These are phyloP conservation scores for Vulpes ferrilata DNA, from an alignment of 2,113 vertebrate genomes.

Conservation along the genomic window DNA sequence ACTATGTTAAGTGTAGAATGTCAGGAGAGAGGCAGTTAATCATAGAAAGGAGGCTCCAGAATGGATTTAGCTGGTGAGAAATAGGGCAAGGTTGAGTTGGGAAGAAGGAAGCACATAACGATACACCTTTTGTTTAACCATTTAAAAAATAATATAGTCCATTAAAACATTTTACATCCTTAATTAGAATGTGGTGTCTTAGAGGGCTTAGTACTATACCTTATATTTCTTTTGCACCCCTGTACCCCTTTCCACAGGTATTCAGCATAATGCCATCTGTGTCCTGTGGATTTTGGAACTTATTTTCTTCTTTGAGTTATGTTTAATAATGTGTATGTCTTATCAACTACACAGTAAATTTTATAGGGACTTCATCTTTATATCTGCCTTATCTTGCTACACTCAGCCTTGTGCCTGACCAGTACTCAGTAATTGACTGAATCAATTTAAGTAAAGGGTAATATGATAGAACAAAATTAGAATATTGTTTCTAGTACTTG, in stretches of 20 bases:
- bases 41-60: neutral
- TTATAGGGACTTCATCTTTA: neutral
- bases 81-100: neutral
- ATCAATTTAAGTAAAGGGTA: neutral
- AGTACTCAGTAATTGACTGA: neutral
- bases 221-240: neutral
- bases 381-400: neutral
- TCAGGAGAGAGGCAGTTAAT: neutral
- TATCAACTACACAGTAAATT: neutral
- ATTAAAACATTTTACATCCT: neutral
- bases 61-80: neutral
- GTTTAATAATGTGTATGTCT: neutral
- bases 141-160: neutral
- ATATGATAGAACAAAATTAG: neutral
- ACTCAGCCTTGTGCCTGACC: neutral
- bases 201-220: neutral
- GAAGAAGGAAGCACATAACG: neutral
- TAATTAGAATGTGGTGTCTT: neutral
- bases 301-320: neutral
- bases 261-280: neutral
- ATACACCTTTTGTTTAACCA: neutral
- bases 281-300: neutral
- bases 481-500: neutral
- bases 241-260: accelerated
- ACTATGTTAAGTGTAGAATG: neutral